These are phyloP conservation scores for Sabellastarte sp. DNA, from an alignment of 2,888 invertebrate genomes.

Conservation along the genomic window DNA sequence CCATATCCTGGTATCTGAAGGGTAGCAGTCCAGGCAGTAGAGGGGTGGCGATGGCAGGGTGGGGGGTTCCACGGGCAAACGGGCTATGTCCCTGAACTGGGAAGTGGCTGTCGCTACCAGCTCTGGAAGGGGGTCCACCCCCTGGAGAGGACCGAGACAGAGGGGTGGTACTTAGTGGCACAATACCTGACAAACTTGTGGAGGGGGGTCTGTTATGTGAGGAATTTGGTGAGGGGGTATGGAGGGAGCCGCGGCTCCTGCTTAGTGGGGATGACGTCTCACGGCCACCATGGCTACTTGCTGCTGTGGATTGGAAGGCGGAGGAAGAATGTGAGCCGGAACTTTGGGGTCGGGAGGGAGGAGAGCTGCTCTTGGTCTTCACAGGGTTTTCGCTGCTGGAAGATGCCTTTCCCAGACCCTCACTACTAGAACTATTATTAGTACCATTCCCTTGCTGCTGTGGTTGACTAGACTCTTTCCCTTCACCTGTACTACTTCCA, in stretches of 20 bases:
- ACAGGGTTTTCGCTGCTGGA: background rate
- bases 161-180: background rate
- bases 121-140: background rate
- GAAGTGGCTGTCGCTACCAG: background rate
- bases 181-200: background rate
- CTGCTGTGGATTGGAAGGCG: background rate
- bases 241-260: background rate
- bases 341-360: background rate
- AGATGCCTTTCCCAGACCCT: background rate
- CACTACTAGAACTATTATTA: too few species aligned
- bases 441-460: too few species aligned
- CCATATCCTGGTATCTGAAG: too few species aligned
- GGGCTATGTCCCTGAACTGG: background rate
- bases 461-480: background rate
- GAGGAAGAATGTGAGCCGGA: background rate
- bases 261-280: background rate
- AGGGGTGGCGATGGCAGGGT: background rate
- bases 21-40: background rate
- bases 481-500: background rate
- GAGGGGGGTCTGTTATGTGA: slow-evolving; percentile 6
- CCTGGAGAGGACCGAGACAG: background rate
- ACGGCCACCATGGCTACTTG: background rate
- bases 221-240: background rate
- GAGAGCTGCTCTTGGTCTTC: background rate
- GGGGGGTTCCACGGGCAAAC: background rate